Conservation (phyloP, 2,888 invertebrate genomes). For the Molorchus minor region DNA sequence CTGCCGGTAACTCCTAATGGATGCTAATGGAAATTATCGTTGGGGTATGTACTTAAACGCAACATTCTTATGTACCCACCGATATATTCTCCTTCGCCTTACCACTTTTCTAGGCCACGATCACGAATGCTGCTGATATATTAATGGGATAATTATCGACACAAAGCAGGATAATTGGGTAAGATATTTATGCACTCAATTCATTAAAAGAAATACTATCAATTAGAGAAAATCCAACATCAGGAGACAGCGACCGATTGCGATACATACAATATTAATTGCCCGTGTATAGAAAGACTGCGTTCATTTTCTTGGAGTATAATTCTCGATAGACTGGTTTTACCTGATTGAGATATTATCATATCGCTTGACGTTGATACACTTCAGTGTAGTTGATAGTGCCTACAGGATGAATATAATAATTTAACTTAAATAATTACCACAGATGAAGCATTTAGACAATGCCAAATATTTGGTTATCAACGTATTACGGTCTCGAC, state of each 20-base stretch:
- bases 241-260: slow-evolving; percentile 26
- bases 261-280: slow-evolving; percentile 44
- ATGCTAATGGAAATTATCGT: background rate
- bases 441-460: slow-evolving; percentile 27
- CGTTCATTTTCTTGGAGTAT: slow-evolving; percentile 41
- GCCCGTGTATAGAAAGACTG: slow-evolving; percentile 29
- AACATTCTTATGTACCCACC: background rate
- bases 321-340: slow-evolving; percentile 50
- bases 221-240: slow-evolving; percentile 6
- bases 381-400: slow-evolving; percentile 39
- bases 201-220: slow-evolving; percentile 11
- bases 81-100: background rate
- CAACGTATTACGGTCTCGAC: background rate
- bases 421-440: slow-evolving; percentile 34
- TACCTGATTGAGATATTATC: slow-evolving; percentile 52
- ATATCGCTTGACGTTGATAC: slow-evolving; percentile 47
- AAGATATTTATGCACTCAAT: slow-evolving; percentile 15
- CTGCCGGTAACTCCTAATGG: background rate
- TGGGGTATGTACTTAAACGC: background rate
- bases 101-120: background rate
- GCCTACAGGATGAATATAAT: slow-evolving; percentile 37
- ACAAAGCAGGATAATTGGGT: slow-evolving; percentile 18
- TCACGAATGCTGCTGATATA: slow-evolving; percentile 4
- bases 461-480: slow-evolving; percentile 26
- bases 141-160: slow-evolving; percentile 12